A percentile compares a stretch with the other conserved stretches of the same genome.
Conservation (phyloP, 2,113 vertebrate species). For the Myrmecobius fasciatus region DNA sequence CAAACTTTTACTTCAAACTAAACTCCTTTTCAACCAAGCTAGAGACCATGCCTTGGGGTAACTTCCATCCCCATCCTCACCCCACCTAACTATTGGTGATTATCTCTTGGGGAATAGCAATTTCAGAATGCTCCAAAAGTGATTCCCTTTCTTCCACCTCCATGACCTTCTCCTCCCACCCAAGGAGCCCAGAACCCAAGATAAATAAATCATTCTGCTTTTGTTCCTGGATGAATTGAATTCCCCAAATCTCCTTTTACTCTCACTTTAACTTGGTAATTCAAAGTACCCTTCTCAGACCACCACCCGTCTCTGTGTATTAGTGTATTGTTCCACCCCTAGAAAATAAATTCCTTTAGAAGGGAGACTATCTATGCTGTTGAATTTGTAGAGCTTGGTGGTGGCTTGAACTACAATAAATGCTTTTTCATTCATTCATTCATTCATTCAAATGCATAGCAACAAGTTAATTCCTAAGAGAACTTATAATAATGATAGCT, state of each 20-base stretch:
- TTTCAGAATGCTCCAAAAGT: fast-evolving
- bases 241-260: background rate
- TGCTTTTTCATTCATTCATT: background rate
- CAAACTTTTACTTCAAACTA: background rate
- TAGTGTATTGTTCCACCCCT: background rate
- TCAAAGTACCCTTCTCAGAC: background rate
- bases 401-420: background rate
- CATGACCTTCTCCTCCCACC: background rate
- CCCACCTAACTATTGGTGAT: background rate
- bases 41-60: background rate
- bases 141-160: background rate
- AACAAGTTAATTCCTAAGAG: background rate
- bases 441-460: background rate
- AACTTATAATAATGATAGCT: background rate
- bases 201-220: background rate
- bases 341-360: background rate
- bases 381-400: background rate
- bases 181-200: background rate
- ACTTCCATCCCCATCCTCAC: background rate
- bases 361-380: background rate
- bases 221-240: background rate
- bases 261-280: background rate
- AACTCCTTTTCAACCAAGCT: background rate
- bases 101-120: background rate
- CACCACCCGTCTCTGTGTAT: background rate